A percentile compares a stretch with the other conserved stretches of the same genome.
phyloP scores from a whole-genome alignment of 2,888 invertebrate genomes.

The Tenthredo distinguenda region DNA sequence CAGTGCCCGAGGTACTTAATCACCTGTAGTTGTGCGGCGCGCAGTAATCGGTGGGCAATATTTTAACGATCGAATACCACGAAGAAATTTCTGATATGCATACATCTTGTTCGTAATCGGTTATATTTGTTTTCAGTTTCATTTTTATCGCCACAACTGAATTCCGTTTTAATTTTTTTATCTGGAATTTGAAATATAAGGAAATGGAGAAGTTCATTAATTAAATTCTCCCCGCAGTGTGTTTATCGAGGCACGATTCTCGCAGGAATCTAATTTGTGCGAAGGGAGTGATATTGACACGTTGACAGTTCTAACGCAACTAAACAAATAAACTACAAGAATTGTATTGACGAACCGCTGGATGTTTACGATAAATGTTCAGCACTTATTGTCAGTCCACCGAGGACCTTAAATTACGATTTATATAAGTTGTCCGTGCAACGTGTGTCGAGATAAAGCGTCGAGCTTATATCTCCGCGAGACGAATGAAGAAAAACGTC shows the following conservation, averaged over 20 bases:
- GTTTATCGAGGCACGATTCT: neutral
- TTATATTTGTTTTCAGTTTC: neutral
- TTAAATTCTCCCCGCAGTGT: neutral
- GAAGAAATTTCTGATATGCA: too few relatives aligned
- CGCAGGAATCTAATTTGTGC: neutral
- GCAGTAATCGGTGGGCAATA: neutral
- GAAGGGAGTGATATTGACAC: constrained; percentile 4
- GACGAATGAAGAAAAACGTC: neutral
- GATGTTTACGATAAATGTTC: neutral
- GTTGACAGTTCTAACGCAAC: neutral
- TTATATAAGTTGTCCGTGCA: neutral
- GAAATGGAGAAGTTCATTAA: neutral
- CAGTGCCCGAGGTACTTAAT: neutral
- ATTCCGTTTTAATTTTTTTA: too few relatives aligned
- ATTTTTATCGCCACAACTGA: neutral
- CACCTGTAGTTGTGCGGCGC: neutral
- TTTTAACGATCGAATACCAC: constrained; percentile 24
- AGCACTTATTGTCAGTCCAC: too few relatives aligned
- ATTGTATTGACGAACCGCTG: neutral
- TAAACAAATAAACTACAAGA: neutral
- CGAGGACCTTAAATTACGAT: neutral
- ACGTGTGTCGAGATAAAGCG: neutral
- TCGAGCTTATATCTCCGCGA: neutral
- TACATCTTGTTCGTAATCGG: neutral
- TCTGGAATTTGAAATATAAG: neutral